Conservation (phyloP, 2,888 invertebrate species). For the Hirtodrosophila cameraria region DNA sequence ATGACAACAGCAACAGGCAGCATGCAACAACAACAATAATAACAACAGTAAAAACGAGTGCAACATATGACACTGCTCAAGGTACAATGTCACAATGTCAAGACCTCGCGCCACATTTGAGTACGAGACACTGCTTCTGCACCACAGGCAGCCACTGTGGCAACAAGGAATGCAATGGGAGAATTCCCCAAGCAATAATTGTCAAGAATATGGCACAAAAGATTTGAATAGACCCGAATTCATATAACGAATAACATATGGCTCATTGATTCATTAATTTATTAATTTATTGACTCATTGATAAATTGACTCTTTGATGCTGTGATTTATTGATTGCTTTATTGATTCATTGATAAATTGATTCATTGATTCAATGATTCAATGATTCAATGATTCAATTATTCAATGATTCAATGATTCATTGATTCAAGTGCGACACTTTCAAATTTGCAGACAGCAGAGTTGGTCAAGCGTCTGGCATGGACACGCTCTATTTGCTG, state of each 20-base stretch:
- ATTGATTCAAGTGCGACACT: constrained; percentile 42
- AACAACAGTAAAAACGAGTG: constrained; percentile 9
- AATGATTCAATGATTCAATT: too few relatives aligned
- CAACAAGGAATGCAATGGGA: constrained; percentile 32
- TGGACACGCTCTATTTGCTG: constrained; percentile 68
- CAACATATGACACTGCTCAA: constrained; percentile 68
- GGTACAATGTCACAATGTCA: constrained; percentile 80
- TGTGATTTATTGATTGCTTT: too few relatives aligned
- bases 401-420: constrained; percentile 22
- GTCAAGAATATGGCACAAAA: constrained; percentile 14
- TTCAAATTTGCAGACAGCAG: constrained; percentile 63
- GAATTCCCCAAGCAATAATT: constrained; percentile 38
- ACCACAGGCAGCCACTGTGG: background rate
- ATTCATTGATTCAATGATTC: constrained; percentile 6
- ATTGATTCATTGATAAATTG: constrained; percentile 7
- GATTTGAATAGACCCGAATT: too few relatives aligned
- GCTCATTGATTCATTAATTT: too few relatives aligned
- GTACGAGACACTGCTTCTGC: background rate
- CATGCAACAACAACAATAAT: constrained; percentile 8
- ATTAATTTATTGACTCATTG: too few relatives aligned
- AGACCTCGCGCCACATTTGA: constrained; percentile 70
- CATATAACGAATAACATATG: too few relatives aligned
- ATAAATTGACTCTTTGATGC: too few relatives aligned
- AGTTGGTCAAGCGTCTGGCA: constrained; percentile 69
- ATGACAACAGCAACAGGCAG: constrained; percentile 47